A percentile compares a stretch with the other conserved stretches of the same genome.
Evolutionary conservation across 2,888 invertebrate genomes (phyloP).

Genomic region (Xestia sexstrigata): DNA sequence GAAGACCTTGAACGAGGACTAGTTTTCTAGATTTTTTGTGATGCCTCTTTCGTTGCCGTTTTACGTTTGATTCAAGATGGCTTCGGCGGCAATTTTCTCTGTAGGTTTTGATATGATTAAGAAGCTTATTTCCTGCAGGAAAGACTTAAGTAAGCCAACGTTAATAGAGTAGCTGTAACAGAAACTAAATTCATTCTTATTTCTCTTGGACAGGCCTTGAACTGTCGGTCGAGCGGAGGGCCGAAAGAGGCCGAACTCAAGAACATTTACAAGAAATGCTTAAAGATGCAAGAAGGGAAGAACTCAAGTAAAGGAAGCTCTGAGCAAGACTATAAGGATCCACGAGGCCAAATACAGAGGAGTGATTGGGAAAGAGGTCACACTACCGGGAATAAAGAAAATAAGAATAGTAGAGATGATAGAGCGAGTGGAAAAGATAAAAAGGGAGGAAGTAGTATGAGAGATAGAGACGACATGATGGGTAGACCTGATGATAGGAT

Average conservation of each 20-base stretch:
- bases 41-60: not conserved
- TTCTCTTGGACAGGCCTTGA: conserved; percentile 83
- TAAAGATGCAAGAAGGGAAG: conserved; percentile 84
- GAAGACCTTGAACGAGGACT: not conserved
- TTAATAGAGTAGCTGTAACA: not conserved
- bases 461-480: conserved; percentile 67
- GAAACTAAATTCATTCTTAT: not conserved
- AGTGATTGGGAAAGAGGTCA: conserved; percentile 73
- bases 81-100: not conserved
- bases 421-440: conserved; percentile 65
- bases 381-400: conserved; percentile 66
- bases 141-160: too few relatives aligned
- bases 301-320: conserved; percentile 73
- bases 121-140: not conserved
- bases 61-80: not conserved
- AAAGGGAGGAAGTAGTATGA: conserved; percentile 51
- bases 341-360: conserved; percentile 71
- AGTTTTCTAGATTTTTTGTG: not conserved
- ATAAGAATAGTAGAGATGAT: conserved; percentile 67
- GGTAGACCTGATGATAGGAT: conserved; percentile 66
- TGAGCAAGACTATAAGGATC: conserved; percentile 79
- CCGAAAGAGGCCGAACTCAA: conserved; percentile 91
- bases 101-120: not conserved
- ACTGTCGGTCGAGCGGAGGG: conserved; percentile 91
- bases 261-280: conserved; percentile 90